These are phyloP conservation scores for Chitala chitala DNA, from an alignment of 2,113 vertebrate genomes.

Conservation along the genomic window DNA sequence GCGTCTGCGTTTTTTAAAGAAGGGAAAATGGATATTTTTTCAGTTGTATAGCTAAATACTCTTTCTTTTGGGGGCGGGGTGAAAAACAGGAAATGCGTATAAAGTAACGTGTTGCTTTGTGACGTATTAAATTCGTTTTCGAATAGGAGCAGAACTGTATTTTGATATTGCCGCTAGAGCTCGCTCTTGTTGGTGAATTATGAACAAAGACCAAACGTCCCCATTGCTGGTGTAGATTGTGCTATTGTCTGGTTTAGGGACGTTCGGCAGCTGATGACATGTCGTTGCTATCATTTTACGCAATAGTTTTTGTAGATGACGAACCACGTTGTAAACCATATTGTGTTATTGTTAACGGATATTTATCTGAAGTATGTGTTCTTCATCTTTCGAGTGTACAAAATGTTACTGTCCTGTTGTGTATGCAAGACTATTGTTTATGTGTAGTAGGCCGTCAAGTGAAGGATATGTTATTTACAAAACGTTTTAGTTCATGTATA, in stretches of 20 bases:
- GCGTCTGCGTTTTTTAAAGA: background rate
- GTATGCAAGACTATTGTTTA: too few relatives aligned
- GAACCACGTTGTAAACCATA: background rate
- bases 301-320: background rate
- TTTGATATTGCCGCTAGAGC: background rate
- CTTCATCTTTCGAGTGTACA: too few relatives aligned
- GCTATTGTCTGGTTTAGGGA: background rate
- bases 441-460: background rate
- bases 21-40: background rate
- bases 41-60: too few relatives aligned
- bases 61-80: too few relatives aligned
- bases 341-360: background rate
- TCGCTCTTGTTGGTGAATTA: background rate
- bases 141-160: too few relatives aligned
- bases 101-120: too few relatives aligned
- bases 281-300: background rate
- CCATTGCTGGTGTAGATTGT: too few relatives aligned
- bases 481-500: background rate
- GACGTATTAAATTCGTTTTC: too few relatives aligned
- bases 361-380: too few relatives aligned
- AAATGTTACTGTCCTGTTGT: background rate
- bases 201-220: background rate
- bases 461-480: too few relatives aligned
- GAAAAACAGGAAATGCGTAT: too few relatives aligned
- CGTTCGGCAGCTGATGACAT: background rate